Evolutionary conservation across 2,888 invertebrate species (phyloP).

Genomic region (Brassicogethes aeneus): DNA sequence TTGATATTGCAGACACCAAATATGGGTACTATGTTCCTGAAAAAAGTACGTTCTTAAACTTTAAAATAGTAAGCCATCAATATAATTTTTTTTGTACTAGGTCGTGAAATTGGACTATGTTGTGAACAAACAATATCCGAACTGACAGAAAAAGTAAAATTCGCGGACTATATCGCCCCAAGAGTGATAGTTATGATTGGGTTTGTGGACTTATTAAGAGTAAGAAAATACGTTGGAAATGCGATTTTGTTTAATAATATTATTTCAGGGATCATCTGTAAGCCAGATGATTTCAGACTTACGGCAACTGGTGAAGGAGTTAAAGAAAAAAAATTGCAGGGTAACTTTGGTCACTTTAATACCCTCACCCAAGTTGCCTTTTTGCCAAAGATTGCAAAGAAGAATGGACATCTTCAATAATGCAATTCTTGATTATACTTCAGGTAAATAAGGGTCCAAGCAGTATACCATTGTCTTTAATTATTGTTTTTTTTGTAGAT

Average conservation of each 20-base stretch:
- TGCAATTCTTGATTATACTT: constrained; percentile 25
- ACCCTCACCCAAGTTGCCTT: constrained; percentile 24
- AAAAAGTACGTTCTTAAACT: constrained; percentile 22
- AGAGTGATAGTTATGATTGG: constrained; percentile 29
- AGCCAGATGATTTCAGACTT: constrained; percentile 26
- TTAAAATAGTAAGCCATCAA: neutral
- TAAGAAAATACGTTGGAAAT: constrained; percentile 8
- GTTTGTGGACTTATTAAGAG: constrained; percentile 24
- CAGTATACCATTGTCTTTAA: too few species aligned
- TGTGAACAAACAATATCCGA: too few species aligned
- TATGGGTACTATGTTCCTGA: constrained; percentile 28
- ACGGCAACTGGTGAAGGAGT: constrained; percentile 20
- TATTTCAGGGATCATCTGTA: constrained; percentile 21
- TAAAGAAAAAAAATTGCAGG: constrained; percentile 23
- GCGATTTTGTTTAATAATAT: neutral
- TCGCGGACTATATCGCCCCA: constrained; percentile 22
- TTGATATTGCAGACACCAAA: constrained; percentile 30
- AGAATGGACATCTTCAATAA: constrained; percentile 27
- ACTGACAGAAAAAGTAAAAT: constrained; percentile 22
- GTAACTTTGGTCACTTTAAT: constrained; percentile 26
- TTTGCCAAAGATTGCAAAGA: constrained; percentile 13
- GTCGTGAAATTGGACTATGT: too few species aligned
- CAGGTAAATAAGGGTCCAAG: constrained; percentile 15
- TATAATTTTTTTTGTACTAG: too few species aligned
- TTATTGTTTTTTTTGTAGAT: constrained; percentile 16